phyloP scores from a whole-genome alignment of 2,797 vertebrate genomes.

The Leptoclinus maculatus region DNA sequence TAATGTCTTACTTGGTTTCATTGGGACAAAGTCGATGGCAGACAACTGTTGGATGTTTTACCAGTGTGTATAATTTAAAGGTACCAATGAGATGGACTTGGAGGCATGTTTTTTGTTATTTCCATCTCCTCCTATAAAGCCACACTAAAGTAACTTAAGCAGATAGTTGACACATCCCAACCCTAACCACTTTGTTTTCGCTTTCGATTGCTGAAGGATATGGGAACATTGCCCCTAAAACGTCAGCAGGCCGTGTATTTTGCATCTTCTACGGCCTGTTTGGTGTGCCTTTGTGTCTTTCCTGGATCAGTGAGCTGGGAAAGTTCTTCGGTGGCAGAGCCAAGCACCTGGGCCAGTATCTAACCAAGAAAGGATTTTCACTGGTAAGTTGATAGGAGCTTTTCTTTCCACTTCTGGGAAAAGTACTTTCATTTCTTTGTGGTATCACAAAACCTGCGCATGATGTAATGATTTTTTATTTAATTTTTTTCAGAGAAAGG shows the following conservation, averaged over 20 bases:
- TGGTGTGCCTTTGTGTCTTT: slow-evolving; percentile 96
- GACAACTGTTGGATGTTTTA: background rate
- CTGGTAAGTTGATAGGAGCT: slow-evolving; percentile 82
- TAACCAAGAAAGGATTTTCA: slow-evolving; percentile 94
- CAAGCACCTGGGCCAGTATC: slow-evolving; percentile 94
- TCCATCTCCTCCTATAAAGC: background rate
- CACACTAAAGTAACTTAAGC: background rate
- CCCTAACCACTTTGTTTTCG: background rate
- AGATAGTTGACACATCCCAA: background rate
- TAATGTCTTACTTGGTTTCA: background rate
- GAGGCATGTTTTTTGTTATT: background rate
- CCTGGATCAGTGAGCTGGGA: slow-evolving; percentile 98
- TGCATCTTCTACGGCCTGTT: slow-evolving; percentile 99
- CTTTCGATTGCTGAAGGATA: slow-evolving; percentile 83
- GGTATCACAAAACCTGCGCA: slow-evolving; percentile 12
- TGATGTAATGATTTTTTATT: slow-evolving; percentile 13
- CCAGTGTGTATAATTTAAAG: background rate
- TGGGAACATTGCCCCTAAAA: slow-evolving; percentile 98
- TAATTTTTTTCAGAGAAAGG: slow-evolving; percentile 88
- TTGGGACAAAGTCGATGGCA: background rate
- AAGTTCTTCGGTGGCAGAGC: slow-evolving; percentile 99
- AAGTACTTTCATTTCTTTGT: background rate
- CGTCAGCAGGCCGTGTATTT: slow-evolving; percentile 91
- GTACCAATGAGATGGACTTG: background rate
- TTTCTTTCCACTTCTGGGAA: background rate